Evolutionary conservation across 1,140 invertebrate species (phyloP).

Genomic region (Cherax quadricarinatus): DNA sequence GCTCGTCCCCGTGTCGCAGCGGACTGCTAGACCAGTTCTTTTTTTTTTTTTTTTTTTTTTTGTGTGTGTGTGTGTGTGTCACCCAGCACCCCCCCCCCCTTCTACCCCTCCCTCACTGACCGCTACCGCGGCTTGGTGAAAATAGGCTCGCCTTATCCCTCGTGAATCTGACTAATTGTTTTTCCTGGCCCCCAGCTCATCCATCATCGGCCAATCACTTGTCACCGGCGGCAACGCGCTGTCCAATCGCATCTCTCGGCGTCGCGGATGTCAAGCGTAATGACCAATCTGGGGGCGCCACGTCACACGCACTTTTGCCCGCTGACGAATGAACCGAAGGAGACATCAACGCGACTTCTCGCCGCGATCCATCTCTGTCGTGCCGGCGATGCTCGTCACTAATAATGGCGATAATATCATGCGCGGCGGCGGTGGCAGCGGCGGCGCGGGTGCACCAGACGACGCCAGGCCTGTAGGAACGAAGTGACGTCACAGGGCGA

Average conservation of each 20-base stretch:
- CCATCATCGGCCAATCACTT: constrained; percentile 66
- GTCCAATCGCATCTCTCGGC: constrained; percentile 43
- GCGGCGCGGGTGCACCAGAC: background rate
- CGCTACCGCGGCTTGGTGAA: constrained; percentile 35
- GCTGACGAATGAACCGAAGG: constrained; percentile 52
- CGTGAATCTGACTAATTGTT: constrained; percentile 69
- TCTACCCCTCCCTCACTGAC: background rate
- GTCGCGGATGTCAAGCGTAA: constrained; percentile 31
- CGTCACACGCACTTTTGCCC: constrained; percentile 50
- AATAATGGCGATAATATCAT: constrained; percentile 65
- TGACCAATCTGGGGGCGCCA: constrained; percentile 45
- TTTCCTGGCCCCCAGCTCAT: constrained; percentile 52
- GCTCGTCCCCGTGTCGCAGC: constrained; percentile 24
- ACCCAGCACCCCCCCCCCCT: background rate
- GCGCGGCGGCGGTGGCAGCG: background rate
- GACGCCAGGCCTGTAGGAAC: constrained; percentile 7
- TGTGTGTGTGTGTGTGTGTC: constrained; percentile 41
- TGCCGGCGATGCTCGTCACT: constrained; percentile 53
- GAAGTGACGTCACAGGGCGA: constrained; percentile 19
- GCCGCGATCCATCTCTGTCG: constrained; percentile 61
- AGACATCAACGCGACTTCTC: constrained; percentile 56
- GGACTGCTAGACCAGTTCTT: background rate
- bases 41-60: too few relatives aligned
- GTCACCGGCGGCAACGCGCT: constrained; percentile 40
- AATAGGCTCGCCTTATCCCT: constrained; percentile 46